Base-by-base conservation (phyloP, 2,113 vertebrate species). In the Solea senegalensis region DNA sequence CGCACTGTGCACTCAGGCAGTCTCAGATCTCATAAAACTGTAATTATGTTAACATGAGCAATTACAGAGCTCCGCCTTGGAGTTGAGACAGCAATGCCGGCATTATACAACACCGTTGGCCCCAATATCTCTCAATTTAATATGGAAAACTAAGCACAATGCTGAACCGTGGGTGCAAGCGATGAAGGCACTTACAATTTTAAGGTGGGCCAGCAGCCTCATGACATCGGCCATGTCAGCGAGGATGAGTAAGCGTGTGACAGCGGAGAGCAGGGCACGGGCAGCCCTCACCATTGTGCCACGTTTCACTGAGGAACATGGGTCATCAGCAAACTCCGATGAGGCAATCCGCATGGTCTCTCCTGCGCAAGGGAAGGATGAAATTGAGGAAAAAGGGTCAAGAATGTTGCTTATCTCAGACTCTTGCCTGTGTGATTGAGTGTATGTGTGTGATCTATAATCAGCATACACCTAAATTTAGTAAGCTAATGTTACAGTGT, bases 181-280 rank as follows among this genome's bases (percentile, higher is more conserved):
- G 21, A 48, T 9, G 8, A 9, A 13, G 1, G 8, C 46, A 93
- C 97, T 85, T 93, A 96, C 96, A 21, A 99, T 97, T 94, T 97
- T 99, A 69, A 99, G 95, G 72, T 99, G 98, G 8, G 96, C 94
- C 41, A 99, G 93, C 52, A 99, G 97, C 86, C 97, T 95, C 97
- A 99, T 99, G 92, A 99, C 98, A 0, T 99, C 98, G 0, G 98
- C 98, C 98, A 99, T 99, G 83, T 99, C 97, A 0, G 98, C 98
- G 65, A 99, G 89, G 92, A 99, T 99, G 90, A 99, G 97, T 40
- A 99, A 86, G 59, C 98, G 97, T 0, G 98, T 99, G 69, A 99
- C 98, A 0, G 97, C 98, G 0, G 98, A 99, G 0, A 99, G 95
- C 83, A 99, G 89, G 44, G 97, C 97, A 0, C 98, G 94, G 3